Evolutionary conservation across 37 sponge, comb jelly and placozoan species (phyloP), one percentile per base, ranked within the genome.

Genomic region (Diacarnus erythraeanus): DNA sequence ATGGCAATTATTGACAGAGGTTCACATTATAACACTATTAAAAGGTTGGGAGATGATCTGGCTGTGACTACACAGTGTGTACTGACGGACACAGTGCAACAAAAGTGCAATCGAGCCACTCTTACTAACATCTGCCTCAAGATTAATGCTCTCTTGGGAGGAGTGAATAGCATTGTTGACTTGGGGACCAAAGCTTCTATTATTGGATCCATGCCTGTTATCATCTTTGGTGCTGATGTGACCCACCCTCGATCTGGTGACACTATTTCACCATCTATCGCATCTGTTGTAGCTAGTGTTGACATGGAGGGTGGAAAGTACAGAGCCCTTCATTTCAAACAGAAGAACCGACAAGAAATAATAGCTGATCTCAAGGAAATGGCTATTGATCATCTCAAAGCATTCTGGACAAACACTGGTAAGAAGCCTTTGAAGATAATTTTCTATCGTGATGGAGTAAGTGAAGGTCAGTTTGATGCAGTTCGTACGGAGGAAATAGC

Each of bases 381-480:
- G 86, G 76, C 76, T 4, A 84, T 82, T 36, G 85, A 82, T 23
- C 58, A 85, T 64, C 65, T 95, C 42, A 30, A 60, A 1, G 86
- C 77, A 27, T 95, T 88, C 79, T 82, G 77, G 31, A 72, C 42
- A 25, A 57, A 20, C 43, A 71, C 72, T 34, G 39, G 57, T 26
- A 38, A 27, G 0, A 85, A 91, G 72, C 95, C 95, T 12, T 34
- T 57, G 36, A 75, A 86, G 12, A 91, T 95, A 27, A 86, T 95
- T 38, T 91, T 91, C 67, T 95, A 91, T 76, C 78, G 95, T 26
- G 95, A 95, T 76, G 95, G 95, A 26, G 89, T 95, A 3, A 84
- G 86, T 40, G 95, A 95, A 63, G 95, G 95, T 0, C 95, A 95
- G 74, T 95, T 91, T 72, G 64, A 85, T n/a, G 72, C 81, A 20